Conservation (phyloP, 2,888 invertebrate genomes). For the Ctenicera cuprea region DNA sequence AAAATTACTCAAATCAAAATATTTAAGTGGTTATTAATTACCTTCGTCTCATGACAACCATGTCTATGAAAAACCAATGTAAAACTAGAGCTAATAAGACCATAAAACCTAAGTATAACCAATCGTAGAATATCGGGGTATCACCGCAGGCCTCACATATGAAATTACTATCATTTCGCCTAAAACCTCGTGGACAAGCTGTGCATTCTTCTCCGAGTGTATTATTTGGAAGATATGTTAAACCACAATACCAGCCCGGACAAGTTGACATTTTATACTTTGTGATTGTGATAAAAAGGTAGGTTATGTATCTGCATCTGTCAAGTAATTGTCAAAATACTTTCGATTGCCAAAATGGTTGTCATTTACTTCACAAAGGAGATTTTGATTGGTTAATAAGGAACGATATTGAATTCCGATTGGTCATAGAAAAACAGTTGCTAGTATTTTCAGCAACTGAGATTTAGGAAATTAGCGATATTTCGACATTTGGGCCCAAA, state of each 20-base stretch:
- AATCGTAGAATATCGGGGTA: slow-evolving; percentile 89
- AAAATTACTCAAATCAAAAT: background rate
- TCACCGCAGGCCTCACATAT: slow-evolving; percentile 89
- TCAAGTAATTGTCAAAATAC: slow-evolving; percentile 55
- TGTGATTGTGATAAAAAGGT: slow-evolving; percentile 48
- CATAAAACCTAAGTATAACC: slow-evolving; percentile 96
- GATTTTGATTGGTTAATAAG: slow-evolving; percentile 57
- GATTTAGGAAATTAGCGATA: slow-evolving; percentile 24
- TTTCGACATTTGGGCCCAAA: background rate
- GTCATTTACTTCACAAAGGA: slow-evolving; percentile 57
- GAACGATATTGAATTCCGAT: slow-evolving; percentile 60
- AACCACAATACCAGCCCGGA: slow-evolving; percentile 91
- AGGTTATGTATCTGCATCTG: slow-evolving; percentile 59
- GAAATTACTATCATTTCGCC: slow-evolving; percentile 82
- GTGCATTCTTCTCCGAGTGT: slow-evolving; percentile 90
- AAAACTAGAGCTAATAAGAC: slow-evolving; percentile 89
- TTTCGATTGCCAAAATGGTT: slow-evolving; percentile 57
- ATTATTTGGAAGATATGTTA: slow-evolving; percentile 79
- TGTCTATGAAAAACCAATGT: slow-evolving; percentile 95
- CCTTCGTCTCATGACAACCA: slow-evolving; percentile 84
- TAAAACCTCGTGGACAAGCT: slow-evolving; percentile 89
- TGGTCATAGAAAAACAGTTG: slow-evolving; percentile 60
- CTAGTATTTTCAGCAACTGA: slow-evolving; percentile 52
- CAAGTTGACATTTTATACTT: slow-evolving; percentile 73
- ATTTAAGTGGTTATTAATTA: slow-evolving; percentile 63